A percentile compares a stretch with the other conserved stretches of the same genome.
Conservation (phyloP, 2,888 invertebrate genomes). For the Cephus spinipes region DNA sequence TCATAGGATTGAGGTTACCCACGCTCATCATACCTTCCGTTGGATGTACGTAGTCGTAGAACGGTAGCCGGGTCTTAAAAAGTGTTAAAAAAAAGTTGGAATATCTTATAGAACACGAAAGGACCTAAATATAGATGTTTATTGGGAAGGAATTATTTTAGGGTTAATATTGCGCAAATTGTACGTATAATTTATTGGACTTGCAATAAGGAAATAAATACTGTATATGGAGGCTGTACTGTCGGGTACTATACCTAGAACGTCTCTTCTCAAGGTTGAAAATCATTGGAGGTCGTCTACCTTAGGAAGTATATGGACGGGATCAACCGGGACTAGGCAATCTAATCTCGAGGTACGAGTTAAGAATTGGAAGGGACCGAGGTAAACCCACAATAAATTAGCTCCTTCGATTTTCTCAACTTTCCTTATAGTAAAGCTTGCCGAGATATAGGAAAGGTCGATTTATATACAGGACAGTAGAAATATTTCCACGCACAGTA, state of each 20-base stretch:
- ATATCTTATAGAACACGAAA: background rate
- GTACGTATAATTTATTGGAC: background rate
- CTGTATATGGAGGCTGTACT: background rate
- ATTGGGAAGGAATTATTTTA: background rate
- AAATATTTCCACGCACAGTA: background rate
- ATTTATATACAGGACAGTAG: background rate
- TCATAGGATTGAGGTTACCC: conserved; percentile 27
- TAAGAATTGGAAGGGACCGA: background rate
- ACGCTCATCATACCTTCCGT: conserved; percentile 29
- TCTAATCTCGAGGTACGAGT: background rate
- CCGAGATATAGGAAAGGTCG: background rate
- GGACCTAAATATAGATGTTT: background rate
- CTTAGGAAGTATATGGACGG: background rate
- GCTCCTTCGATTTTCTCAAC: background rate
- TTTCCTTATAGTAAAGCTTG: background rate
- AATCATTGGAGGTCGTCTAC: background rate
- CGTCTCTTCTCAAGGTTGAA: background rate
- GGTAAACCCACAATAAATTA: background rate
- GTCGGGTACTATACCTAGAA: background rate
- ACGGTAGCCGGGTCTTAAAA: conserved; percentile 45
- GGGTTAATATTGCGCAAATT: background rate
- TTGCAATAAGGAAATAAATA: background rate
- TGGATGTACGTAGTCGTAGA: conserved; percentile 56
- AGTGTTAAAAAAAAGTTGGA: background rate
- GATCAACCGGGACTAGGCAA: background rate